Evolutionary conservation across 2,888 invertebrate genomes (phyloP).

Genomic region (Ferdinandea cuprea): DNA sequence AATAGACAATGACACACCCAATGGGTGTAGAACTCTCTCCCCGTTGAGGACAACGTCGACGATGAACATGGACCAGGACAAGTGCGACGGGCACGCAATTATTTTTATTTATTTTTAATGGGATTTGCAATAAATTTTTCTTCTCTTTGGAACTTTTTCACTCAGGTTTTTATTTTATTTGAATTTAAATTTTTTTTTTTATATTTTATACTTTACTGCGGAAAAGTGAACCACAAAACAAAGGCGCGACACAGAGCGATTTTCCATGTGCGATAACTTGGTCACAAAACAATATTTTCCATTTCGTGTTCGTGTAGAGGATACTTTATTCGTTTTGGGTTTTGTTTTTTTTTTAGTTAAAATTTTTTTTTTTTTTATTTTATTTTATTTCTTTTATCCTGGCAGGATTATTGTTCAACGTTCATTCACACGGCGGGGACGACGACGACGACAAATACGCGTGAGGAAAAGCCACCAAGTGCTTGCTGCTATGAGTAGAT

Average conservation of each 20-base stretch:
- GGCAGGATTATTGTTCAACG: constrained; percentile 64
- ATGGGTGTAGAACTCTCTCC: constrained; percentile 1
- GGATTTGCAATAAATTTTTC: constrained; percentile 18
- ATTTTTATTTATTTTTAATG: constrained; percentile 30
- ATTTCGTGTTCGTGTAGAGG: constrained; percentile 46
- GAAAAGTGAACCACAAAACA: constrained; percentile 41
- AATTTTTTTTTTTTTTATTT: not conserved
- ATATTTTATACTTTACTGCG: constrained; percentile 31
- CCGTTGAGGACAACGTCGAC: constrained; percentile 24
- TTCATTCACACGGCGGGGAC: constrained; percentile 55
- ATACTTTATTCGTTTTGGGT: constrained; percentile 38
- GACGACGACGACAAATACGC: constrained; percentile 40
- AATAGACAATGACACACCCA: constrained; percentile 39
- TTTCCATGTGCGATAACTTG: constrained; percentile 65
- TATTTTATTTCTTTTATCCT: constrained; percentile 26
- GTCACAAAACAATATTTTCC: constrained; percentile 72
- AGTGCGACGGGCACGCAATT: constrained; percentile 71
- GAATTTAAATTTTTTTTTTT: constrained; percentile 12
- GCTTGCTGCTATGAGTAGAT: constrained; percentile 21
- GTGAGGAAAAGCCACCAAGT: constrained; percentile 46
- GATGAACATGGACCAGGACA: constrained; percentile 35
- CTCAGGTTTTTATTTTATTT: constrained; percentile 13
- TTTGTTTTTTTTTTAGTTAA: constrained; percentile 37
- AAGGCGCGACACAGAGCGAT: constrained; percentile 35
- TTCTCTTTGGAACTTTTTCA: not conserved